Conservation (phyloP, 2,113 vertebrate species). For the Xiphorhynchus elegans region DNA sequence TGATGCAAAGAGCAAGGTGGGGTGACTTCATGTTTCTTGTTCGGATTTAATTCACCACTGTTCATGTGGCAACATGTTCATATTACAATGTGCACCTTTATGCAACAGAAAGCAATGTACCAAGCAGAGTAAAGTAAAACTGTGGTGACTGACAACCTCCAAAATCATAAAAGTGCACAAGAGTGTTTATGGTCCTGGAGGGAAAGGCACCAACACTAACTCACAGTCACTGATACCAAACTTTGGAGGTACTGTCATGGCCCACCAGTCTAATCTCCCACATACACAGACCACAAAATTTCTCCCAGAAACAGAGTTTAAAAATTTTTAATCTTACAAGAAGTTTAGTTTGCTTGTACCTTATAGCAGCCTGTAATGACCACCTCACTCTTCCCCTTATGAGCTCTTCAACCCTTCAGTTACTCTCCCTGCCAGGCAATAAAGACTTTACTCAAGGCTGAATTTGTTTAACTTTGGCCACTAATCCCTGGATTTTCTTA, state of each 20-base stretch:
- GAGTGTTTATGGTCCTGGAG: neutral
- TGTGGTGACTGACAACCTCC: neutral
- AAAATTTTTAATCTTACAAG: neutral
- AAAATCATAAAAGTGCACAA: neutral
- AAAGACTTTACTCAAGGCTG: neutral
- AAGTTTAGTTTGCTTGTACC: neutral
- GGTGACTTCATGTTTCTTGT: neutral
- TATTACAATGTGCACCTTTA: neutral
- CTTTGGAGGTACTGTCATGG: neutral
- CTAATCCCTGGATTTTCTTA: neutral
- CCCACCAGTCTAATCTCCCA: neutral
- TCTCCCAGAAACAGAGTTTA: neutral
- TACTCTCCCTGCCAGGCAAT: neutral
- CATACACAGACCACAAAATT: neutral
- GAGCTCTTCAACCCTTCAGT: neutral
- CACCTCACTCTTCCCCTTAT: neutral
- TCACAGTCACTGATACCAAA: rapidly evolving
- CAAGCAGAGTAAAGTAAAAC: neutral
- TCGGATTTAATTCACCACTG: neutral
- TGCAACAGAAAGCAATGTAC: neutral
- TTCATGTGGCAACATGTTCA: neutral
- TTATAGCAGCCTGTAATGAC: neutral
- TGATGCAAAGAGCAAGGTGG: constrained; percentile 1
- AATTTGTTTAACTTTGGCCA: neutral
- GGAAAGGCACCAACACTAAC: neutral